phyloP scores from a whole-genome alignment of 2,113 vertebrate genomes.

The Cynocephalus volans region DNA sequence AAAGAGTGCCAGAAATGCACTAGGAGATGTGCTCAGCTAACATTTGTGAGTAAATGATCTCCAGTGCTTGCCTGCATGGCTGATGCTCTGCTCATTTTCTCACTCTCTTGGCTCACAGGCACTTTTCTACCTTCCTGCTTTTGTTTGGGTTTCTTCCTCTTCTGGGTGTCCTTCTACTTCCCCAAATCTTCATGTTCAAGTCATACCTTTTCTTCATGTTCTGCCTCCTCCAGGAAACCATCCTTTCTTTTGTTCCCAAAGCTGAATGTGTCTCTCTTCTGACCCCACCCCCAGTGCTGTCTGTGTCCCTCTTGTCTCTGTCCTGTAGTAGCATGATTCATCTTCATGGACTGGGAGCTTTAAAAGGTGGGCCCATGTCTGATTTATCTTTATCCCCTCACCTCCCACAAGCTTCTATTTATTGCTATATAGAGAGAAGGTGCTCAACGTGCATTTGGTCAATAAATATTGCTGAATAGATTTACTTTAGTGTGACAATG shows the following conservation, averaged over 20 bases:
- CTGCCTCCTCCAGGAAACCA: background rate
- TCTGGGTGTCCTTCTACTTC: background rate
- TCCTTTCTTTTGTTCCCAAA: background rate
- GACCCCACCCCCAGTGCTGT: background rate
- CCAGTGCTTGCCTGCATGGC: background rate
- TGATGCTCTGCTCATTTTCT: background rate
- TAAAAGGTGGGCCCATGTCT: background rate
- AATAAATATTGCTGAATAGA: background rate
- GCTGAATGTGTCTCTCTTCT: background rate
- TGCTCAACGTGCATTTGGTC: background rate
- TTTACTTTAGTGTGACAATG: background rate
- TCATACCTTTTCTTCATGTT: background rate
- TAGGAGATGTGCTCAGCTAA: background rate
- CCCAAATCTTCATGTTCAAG: background rate
- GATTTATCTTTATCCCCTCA: background rate
- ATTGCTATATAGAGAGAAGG: background rate
- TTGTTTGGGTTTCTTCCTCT: background rate
- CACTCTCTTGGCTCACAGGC: background rate
- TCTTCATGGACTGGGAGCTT: background rate
- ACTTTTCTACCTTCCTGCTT: background rate
- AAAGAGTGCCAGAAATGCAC: background rate
- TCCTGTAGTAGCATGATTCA: background rate
- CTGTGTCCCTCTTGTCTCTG: background rate
- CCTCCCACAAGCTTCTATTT: background rate
- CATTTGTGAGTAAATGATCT: background rate